A percentile compares a stretch with the other conserved stretches of the same genome.
phyloP scores from a whole-genome alignment of 2,113 vertebrate species.

The Cinclus mexicanus region DNA sequence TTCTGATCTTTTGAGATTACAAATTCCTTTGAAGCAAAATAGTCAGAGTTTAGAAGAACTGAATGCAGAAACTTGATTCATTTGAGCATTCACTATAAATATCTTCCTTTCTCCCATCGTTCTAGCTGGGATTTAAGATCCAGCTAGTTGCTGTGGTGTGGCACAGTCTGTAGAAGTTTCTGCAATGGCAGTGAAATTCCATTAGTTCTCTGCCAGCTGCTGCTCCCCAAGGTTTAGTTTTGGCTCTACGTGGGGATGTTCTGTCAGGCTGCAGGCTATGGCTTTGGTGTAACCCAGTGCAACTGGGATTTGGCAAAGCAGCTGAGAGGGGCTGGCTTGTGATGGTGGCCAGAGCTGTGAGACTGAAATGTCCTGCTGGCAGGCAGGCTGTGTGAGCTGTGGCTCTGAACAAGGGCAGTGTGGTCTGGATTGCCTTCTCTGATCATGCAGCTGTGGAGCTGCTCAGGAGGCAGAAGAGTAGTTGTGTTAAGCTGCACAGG shows the following conservation, averaged over 20 bases:
- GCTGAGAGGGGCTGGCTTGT: not conserved
- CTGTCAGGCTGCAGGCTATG: not conserved
- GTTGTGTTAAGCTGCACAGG: not conserved
- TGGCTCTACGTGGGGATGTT: not conserved
- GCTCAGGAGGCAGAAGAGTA: not conserved
- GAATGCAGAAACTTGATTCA: not conserved
- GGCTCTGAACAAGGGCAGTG: not conserved
- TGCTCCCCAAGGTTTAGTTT: not conserved
- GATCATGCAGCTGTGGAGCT: not conserved
- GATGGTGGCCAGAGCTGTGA: not conserved
- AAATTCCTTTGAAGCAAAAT: not conserved
- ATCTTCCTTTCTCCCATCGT: not conserved
- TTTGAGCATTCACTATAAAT: not conserved
- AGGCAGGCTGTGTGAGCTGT: not conserved
- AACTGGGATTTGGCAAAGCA: not conserved
- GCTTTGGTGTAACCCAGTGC: not conserved
- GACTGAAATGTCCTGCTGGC: not conserved
- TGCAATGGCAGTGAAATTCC: not conserved
- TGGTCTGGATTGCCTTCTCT: not conserved
- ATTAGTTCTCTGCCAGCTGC: not conserved
- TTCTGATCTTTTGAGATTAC: not conserved
- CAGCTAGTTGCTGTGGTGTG: fast-evolving
- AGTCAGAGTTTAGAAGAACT: not conserved
- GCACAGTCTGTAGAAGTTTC: not conserved
- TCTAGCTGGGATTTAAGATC: not conserved